Conservation (phyloP, 2,888 invertebrate genomes). For the Caenorhabditis japonica region DNA sequence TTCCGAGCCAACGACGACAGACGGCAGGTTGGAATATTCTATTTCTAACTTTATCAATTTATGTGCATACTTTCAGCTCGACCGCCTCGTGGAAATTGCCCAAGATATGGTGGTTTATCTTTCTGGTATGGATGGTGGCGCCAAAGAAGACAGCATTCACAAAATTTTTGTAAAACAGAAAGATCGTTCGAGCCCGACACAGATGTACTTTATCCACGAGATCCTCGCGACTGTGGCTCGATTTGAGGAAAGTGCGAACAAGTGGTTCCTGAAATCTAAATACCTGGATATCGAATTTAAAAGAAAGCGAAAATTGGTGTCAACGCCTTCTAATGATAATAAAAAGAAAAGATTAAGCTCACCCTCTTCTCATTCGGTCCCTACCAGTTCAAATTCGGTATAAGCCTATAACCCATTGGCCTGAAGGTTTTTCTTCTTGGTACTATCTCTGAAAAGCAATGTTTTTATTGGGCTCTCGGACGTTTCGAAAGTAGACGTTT, state of each 20-base stretch:
- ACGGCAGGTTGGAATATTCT: conserved; percentile 8
- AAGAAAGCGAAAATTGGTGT: too few relatives aligned
- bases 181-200: conserved; percentile 11
- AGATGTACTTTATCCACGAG: conserved; percentile 54
- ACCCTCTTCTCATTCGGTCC: too few relatives aligned
- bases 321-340: too few relatives aligned
- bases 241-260: conserved; percentile 33
- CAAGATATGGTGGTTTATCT: background rate
- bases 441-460: too few relatives aligned
- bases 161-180: background rate
- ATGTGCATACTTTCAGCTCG: conserved; percentile 15
- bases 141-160: background rate
- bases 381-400: too few relatives aligned
- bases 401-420: too few relatives aligned
- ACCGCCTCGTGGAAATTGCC: conserved; percentile 10
- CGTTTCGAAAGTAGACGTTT: too few relatives aligned
- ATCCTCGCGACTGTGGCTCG: conserved; percentile 55
- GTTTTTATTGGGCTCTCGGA: too few relatives aligned
- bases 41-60: background rate
- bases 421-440: too few relatives aligned
- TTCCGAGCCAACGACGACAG: conserved; percentile 19
- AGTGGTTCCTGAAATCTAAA: conserved; percentile 56
- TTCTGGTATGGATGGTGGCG: background rate
- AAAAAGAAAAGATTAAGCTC: too few relatives aligned
- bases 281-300: background rate